A percentile compares a stretch with the other conserved stretches of the same genome.
Evolutionary conservation across 1,140 invertebrate genomes (phyloP).

Genomic region (Drosophila ironensis): DNA sequence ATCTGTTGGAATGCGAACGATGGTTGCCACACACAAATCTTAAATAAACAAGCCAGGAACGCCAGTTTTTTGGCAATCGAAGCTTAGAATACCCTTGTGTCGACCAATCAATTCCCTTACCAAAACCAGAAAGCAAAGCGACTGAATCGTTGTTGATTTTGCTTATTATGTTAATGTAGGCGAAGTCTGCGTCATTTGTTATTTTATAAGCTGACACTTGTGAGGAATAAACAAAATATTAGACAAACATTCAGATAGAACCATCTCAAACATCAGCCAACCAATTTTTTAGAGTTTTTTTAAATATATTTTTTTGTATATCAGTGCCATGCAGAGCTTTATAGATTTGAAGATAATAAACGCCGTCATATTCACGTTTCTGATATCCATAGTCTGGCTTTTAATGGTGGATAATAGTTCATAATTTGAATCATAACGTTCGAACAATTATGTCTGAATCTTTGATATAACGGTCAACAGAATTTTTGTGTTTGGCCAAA

Average conservation of each 20-base stretch:
- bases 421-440: neutral
- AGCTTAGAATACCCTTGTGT: constrained; percentile 7
- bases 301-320: no score
- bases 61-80: neutral
- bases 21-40: constrained; percentile 47
- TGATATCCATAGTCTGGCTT: no score
- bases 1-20: constrained; percentile 54
- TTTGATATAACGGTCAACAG: neutral
- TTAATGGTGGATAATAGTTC: neutral
- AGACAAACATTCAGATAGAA: neutral
- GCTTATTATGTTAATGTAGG: neutral
- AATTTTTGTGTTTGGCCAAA: neutral
- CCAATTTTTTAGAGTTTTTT: no score
- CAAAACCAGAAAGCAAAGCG: neutral
- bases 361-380: no score
- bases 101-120: neutral
- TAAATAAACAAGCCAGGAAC: constrained; percentile 41
- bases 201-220: neutral
- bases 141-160: neutral
- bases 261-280: no score
- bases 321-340: neutral
- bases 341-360: no score
- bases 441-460: no score
- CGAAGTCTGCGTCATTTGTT: neutral
- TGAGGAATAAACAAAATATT: neutral